Conservation (phyloP, 1,140 invertebrate genomes). For the Megalonaias nervosa region DNA sequence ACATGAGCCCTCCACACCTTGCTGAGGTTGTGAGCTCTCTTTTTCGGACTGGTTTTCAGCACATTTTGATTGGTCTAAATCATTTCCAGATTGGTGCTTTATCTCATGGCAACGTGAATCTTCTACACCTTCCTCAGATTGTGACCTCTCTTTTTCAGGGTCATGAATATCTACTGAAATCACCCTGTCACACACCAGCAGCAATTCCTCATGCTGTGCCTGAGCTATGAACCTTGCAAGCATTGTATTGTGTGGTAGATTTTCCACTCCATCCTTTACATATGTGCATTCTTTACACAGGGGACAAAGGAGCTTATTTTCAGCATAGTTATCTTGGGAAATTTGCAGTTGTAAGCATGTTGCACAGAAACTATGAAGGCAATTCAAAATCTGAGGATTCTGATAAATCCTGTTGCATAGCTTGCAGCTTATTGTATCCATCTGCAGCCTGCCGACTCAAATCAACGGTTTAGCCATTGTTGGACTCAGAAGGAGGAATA, state of each 20-base stretch:
- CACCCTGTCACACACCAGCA: slow-evolving; percentile 18
- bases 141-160: too few species aligned
- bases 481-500: too few species aligned
- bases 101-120: too few species aligned
- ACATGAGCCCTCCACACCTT: too few species aligned
- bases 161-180: neutral
- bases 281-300: slow-evolving; percentile 17
- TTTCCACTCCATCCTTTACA: neutral
- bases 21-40: too few species aligned
- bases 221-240: slow-evolving; percentile 23
- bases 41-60: too few species aligned
- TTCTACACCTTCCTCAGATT: too few species aligned
- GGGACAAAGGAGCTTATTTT: slow-evolving; percentile 3
- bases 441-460: neutral
- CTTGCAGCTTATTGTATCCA: slow-evolving; percentile 26
- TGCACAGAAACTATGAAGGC: slow-evolving; percentile 32
- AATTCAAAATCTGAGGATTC: slow-evolving; percentile 21
- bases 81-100: too few species aligned
- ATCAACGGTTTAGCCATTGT: too few species aligned
- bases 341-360: slow-evolving; percentile 6
- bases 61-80: too few species aligned
- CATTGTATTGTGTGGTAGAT: slow-evolving; percentile 13
- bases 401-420: slow-evolving; percentile 29
- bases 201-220: slow-evolving; percentile 19
- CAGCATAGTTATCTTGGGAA: neutral